phyloP scores from a whole-genome alignment of 2,888 invertebrate genomes.

The Diaprepes abbreviatus region DNA sequence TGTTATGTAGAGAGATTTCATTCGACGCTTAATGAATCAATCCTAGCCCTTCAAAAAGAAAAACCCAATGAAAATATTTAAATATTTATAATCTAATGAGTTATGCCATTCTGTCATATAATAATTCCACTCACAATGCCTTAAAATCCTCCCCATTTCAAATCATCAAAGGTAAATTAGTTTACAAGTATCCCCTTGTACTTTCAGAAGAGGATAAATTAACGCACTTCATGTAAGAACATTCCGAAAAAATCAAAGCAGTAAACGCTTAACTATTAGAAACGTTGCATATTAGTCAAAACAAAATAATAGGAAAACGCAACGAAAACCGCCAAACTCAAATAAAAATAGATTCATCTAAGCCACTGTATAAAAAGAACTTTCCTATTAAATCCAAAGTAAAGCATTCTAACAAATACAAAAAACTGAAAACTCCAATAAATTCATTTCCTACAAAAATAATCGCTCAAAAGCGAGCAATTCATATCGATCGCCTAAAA shows the following conservation, averaged over 20 bases:
- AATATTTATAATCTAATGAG: conserved; percentile 12
- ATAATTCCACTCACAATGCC: conserved; percentile 25
- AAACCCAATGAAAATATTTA: conserved; percentile 2
- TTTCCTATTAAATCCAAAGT: conserved; percentile 6
- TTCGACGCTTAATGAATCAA: neutral
- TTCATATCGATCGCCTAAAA: neutral
- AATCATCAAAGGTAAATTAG: conserved; percentile 20
- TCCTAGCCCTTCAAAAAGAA: conserved; percentile 10
- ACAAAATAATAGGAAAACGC: conserved; percentile 4
- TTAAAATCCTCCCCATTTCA: conserved; percentile 23
- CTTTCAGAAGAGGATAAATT: conserved; percentile 10
- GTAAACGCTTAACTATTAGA: conserved; percentile 11
- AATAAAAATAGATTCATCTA: neutral
- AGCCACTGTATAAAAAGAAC: conserved; percentile 7
- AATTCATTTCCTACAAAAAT: neutral
- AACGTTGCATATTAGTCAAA: neutral
- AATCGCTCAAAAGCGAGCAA: no score
- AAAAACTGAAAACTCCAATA: conserved; percentile 1
- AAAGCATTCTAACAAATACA: conserved; percentile 1
- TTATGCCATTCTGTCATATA: conserved; percentile 29
- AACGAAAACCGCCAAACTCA: conserved; percentile 17
- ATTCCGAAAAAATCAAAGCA: conserved; percentile 24
- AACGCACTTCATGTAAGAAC: conserved; percentile 14
- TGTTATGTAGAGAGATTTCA: conserved; percentile 4
- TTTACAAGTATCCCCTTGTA: conserved; percentile 9